phyloP scores from a whole-genome alignment of 2,113 vertebrate genomes.

The Corvus moneduloides region DNA sequence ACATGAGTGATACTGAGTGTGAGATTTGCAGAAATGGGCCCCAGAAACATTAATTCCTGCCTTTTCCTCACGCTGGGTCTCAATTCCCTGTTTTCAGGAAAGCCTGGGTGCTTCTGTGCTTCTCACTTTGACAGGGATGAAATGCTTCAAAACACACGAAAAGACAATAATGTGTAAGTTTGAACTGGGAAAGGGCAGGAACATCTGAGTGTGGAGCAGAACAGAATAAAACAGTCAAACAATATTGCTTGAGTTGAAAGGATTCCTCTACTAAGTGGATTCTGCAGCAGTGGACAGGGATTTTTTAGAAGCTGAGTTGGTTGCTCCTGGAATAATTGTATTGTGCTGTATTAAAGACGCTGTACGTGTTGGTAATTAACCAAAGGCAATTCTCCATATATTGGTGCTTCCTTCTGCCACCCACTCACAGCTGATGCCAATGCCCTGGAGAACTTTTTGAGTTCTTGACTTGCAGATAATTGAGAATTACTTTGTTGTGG shows the following conservation, averaged over 20 bases:
- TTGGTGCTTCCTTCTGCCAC: not conserved
- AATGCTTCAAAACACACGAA: not conserved
- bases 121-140: not conserved
- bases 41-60: not conserved
- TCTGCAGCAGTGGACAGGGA: not conserved
- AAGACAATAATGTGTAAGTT: too few relatives aligned
- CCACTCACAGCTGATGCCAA: not conserved
- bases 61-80: not conserved
- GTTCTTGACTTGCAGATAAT: not conserved
- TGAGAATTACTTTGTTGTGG: not conserved
- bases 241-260: not conserved
- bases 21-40: not conserved
- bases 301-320: not conserved
- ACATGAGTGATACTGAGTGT: rapidly evolving
- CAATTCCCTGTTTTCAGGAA: not conserved
- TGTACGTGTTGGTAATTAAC: not conserved
- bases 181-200: not conserved
- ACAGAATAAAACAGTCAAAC: not conserved
- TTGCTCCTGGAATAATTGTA: not conserved
- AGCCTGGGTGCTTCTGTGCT: rapidly evolving
- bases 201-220: not conserved
- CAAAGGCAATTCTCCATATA: not conserved
- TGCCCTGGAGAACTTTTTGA: not conserved
- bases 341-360: not conserved
- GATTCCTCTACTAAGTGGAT: not conserved